Percentiles rank a stretch among this genome's conserved stretches.
These are phyloP conservation scores for Dufourea novaeangliae DNA, from an alignment of 1,140 invertebrate species.

Conservation along the genomic window DNA sequence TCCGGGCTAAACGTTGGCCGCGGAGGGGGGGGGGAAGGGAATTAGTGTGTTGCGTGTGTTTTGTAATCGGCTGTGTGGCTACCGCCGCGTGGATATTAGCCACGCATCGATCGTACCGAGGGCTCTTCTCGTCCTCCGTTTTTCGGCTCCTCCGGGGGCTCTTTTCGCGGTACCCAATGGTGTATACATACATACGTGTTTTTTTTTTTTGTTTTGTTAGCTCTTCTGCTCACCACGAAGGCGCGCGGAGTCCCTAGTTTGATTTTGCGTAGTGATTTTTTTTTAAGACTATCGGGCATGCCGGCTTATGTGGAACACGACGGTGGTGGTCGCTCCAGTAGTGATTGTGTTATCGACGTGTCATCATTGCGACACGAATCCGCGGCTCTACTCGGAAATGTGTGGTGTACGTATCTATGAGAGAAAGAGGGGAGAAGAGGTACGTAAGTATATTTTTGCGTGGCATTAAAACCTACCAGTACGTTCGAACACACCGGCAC, in stretches of 20 bases:
- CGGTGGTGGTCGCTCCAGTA: constrained; percentile 46
- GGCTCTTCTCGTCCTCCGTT: background rate
- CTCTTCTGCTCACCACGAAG: too few relatives aligned
- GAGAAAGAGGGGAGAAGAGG: too few relatives aligned
- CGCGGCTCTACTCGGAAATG: constrained; percentile 33
- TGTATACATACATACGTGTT: background rate
- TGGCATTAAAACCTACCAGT: background rate
- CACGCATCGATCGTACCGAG: constrained; percentile 14
- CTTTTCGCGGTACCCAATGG: too few relatives aligned
- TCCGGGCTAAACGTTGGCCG: constrained; percentile 1
- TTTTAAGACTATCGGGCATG: constrained; percentile 55
- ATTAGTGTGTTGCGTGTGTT: constrained; percentile 35
- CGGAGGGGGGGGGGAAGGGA: constrained; percentile 12
- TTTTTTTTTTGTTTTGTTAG: constrained; percentile 19
- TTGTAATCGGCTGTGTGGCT: too few relatives aligned
- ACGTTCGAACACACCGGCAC: background rate
- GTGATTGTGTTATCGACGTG: constrained; percentile 59
- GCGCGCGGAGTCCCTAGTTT: background rate
- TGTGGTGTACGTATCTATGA: constrained; percentile 36
- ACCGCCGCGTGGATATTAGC: background rate
- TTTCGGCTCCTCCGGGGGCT: too few relatives aligned
- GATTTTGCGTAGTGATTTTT: constrained; percentile 51
- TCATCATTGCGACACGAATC: constrained; percentile 37
- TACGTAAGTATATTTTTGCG: constrained; percentile 30
- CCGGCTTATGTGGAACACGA: constrained; percentile 55